A percentile compares a stretch with the other conserved stretches of the same genome.
Evolutionary conservation across 2,888 invertebrate genomes (phyloP).

Genomic region (Eristalis tenax): DNA sequence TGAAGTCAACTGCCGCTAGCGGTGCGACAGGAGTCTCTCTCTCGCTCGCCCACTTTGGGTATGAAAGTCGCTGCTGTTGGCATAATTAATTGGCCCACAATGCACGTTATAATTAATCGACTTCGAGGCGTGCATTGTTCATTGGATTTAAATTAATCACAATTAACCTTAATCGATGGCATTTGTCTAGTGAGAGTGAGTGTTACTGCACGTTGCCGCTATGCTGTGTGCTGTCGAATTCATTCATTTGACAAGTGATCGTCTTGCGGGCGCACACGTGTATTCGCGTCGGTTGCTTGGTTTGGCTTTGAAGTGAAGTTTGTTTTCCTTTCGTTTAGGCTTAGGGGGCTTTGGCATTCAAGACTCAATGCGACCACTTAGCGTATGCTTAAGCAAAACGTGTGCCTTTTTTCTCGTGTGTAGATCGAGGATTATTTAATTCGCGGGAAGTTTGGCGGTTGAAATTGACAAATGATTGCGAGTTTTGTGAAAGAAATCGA

Average conservation of each 20-base stretch:
- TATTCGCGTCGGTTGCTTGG: not conserved
- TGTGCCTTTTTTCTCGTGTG: not conserved
- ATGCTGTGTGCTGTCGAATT: not conserved
- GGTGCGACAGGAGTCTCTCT: not conserved
- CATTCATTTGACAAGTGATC: not conserved
- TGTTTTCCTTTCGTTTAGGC: slow-evolving; percentile 17
- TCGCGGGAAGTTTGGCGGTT: not conserved
- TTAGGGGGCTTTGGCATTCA: slow-evolving; percentile 7
- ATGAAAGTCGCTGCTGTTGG: not conserved
- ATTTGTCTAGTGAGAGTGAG: not conserved
- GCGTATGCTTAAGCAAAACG: not conserved
- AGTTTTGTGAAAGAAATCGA: not conserved
- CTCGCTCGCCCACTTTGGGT: no score
- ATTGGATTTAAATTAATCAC: slow-evolving; percentile 4
- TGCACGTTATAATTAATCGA: slow-evolving; percentile 15
- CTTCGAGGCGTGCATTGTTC: slow-evolving; percentile 13
- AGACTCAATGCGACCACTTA: slow-evolving; percentile 1
- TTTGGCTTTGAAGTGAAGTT: not conserved
- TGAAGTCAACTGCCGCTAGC: not conserved
- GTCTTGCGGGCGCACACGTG: not conserved
- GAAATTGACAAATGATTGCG: not conserved
- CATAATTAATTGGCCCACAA: slow-evolving; percentile 1
- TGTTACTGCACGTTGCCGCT: not conserved
- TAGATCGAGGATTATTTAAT: not conserved
- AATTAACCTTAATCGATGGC: slow-evolving; percentile 17